phyloP scores from a whole-genome alignment of 1,140 invertebrate species.

The Latrodectus geometricus region DNA sequence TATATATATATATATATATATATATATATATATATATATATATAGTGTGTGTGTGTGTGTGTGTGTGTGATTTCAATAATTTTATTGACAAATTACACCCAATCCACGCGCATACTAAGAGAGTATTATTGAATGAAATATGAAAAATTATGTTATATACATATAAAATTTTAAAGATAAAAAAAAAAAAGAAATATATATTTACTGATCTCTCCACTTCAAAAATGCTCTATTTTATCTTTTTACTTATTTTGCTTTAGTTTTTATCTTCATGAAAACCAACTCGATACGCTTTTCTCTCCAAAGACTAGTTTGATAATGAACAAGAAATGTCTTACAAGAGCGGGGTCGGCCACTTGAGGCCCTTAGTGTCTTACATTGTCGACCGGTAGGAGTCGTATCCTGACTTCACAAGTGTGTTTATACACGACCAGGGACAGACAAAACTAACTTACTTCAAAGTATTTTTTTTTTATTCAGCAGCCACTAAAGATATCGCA shows the following conservation, averaged over 20 bases:
- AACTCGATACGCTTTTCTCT: not conserved
- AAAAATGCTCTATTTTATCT: not conserved
- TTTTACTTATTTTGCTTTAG: not conserved
- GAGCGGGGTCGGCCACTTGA: slow-evolving; percentile 8
- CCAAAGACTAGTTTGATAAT: not conserved
- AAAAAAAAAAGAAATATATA: not conserved
- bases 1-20: too few species aligned
- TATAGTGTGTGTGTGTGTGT: too few species aligned
- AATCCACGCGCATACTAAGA: too few species aligned
- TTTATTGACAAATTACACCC: too few species aligned
- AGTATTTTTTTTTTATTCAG: not conserved
- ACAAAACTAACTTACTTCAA: slow-evolving; percentile 20
- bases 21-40: too few species aligned
- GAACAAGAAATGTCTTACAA: not conserved
- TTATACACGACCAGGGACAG: slow-evolving; percentile 20
- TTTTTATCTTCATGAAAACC: not conserved
- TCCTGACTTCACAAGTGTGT: slow-evolving; percentile 48
- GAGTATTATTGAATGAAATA: too few species aligned
- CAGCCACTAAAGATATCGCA: not conserved
- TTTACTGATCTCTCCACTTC: not conserved
- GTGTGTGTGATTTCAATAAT: too few species aligned
- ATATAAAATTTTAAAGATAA: not conserved
- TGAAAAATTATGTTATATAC: not conserved
- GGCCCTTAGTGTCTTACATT: not conserved
- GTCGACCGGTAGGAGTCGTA: not conserved